These are phyloP conservation scores for Columba guinea DNA, from an alignment of 2,797 vertebrate species.

Conservation along the genomic window DNA sequence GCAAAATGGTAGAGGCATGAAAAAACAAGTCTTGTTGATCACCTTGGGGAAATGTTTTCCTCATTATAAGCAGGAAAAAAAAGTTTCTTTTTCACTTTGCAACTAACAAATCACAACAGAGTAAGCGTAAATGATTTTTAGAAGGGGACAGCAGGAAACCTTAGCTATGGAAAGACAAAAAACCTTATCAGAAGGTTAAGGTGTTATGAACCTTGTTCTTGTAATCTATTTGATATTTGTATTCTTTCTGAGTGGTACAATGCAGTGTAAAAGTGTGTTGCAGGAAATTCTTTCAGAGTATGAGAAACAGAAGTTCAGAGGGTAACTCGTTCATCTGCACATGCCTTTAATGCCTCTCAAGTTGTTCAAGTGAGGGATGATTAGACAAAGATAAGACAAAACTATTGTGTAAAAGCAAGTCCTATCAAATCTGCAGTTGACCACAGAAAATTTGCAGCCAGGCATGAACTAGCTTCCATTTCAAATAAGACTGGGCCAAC, in stretches of 20 bases:
- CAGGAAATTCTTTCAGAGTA: neutral
- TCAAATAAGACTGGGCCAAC: neutral
- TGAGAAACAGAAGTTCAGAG: conserved; percentile 20
- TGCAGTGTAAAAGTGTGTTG: neutral
- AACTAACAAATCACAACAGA: neutral
- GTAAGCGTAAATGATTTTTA: neutral
- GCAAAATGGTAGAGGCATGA: neutral
- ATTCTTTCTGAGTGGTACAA: neutral
- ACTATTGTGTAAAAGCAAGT: neutral
- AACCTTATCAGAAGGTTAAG: neutral
- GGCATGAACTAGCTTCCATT: neutral
- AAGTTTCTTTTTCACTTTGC: neutral
- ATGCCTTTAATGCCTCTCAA: conserved; percentile 30
- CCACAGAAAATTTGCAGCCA: conserved; percentile 21
- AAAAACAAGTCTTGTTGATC: neutral
- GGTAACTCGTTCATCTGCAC: conserved; percentile 21
- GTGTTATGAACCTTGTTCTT: neutral
- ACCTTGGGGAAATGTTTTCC: neutral
- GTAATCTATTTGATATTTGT: neutral
- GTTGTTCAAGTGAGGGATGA: conserved; percentile 12
- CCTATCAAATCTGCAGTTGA: neutral
- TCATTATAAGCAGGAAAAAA: neutral
- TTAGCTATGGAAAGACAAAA: neutral
- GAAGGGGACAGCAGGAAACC: neutral
- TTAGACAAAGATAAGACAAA: conserved; percentile 34